Base-by-base conservation (phyloP, 2,888 invertebrate genomes). In the Coleophora deauratella region DNA sequence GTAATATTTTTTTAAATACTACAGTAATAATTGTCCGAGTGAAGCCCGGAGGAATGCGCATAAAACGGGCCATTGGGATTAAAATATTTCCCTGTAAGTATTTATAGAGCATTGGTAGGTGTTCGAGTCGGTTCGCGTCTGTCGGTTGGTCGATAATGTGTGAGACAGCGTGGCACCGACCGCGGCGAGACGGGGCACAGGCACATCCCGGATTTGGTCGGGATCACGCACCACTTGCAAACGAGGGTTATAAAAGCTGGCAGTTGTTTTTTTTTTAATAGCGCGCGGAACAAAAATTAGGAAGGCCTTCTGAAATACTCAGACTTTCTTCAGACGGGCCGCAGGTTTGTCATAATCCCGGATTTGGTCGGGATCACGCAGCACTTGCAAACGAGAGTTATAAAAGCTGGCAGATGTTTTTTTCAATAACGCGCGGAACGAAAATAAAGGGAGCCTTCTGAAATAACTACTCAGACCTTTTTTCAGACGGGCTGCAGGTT, bases 91-190 rank as follows among this genome's bases (percentile, higher is more conserved):
- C 68, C 67, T 71, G 68, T 57, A 58, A 75, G 62, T 84, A 84
- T 84, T 81, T 78, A 78, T 84, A 82, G 82, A 80, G 67, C 73
- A 67, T 71, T 72, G 64, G 76, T 72, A 73, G 75, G 78, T 77
- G 80, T 81, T 76, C 67, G 79, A 74, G 74, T 73, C 59, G 76
- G 80, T 81, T 76, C 67, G 21, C 62, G 74, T 73, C 66, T 73
- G 73, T 73, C 61, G 69, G 73, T 64, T 62, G 74, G 63, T 72
- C 72, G 70, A 69, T 73, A 21, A 63, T 67, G 67, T 74, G 75
- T 78, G 80, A 84, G 85, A 84, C 84, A 70, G 84, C 82, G 78
- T 84, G 85, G 85, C 82, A 82, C 84, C 84, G 73, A 68, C 73
- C 73, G 62, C 65, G 65, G 70, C 66, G 73, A 76, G 75, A 73